A percentile compares a stretch with the other conserved stretches of the same genome.
Conservation (phyloP, 2,888 invertebrate species). For the Aphodius sticticus region DNA sequence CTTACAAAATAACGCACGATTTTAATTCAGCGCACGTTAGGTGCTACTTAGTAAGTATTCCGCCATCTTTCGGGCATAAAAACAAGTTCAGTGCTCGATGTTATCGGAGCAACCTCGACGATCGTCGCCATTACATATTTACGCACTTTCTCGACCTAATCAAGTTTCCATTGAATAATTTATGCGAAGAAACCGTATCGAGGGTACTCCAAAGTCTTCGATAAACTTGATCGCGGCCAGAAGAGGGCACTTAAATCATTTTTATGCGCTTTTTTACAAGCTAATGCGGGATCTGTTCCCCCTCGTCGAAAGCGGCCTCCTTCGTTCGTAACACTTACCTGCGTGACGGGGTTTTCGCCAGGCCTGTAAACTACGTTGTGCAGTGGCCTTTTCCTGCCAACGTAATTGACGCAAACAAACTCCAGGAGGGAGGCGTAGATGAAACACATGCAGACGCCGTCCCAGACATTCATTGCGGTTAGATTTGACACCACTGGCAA, state of each 20-base stretch:
- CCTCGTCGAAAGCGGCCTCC: no score
- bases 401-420: constrained; percentile 95
- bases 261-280: background rate
- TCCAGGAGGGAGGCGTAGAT: constrained; percentile 94
- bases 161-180: background rate
- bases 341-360: constrained; percentile 89
- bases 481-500: constrained; percentile 93
- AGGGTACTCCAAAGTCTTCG: background rate
- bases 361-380: constrained; percentile 91
- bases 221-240: background rate
- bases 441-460: constrained; percentile 96
- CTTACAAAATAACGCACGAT: no score
- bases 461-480: constrained; percentile 97
- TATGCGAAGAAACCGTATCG: background rate
- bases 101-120: background rate
- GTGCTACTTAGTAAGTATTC: background rate
- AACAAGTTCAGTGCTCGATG: background rate
- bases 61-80: background rate
- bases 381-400: constrained; percentile 87
- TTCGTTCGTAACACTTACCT: constrained; percentile 67
- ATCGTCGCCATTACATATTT: background rate
- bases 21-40: background rate
- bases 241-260: background rate
- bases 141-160: background rate
- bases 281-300: background rate